These are phyloP conservation scores for Glaucomys volans DNA, from an alignment of 2,113 vertebrate species.

Conservation along the genomic window DNA sequence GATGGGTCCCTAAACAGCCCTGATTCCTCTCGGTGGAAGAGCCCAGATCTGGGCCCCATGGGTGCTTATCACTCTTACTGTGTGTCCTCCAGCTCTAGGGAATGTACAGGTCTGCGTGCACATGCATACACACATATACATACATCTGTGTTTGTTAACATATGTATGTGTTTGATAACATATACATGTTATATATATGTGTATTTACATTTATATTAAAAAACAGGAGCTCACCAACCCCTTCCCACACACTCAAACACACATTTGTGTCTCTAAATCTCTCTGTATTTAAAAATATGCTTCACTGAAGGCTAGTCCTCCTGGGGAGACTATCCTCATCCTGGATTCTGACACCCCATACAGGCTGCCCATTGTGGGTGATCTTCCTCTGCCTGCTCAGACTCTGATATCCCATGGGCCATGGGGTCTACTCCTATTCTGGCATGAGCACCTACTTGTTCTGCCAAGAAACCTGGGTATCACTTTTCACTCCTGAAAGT, in stretches of 20 bases:
- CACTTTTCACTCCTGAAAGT: neutral
- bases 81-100: neutral
- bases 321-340: fast-evolving
- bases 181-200: too few relatives aligned
- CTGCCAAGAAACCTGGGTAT: neutral
- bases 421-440: neutral
- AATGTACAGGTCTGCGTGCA: neutral
- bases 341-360: neutral
- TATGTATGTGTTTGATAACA: neutral
- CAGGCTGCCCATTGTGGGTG: neutral
- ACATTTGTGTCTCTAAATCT: neutral
- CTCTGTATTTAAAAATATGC: neutral
- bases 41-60: neutral
- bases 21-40: neutral
- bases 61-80: neutral
- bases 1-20: neutral
- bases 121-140: too few relatives aligned
- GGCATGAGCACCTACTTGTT: neutral
- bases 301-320: neutral
- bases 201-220: neutral
- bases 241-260: neutral
- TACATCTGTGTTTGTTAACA: neutral
- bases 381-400: neutral
- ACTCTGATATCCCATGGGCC: too few relatives aligned
- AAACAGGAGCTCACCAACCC: neutral